Conservation (phyloP, 2,888 invertebrate species). For the Temnothorax ravouxi region DNA sequence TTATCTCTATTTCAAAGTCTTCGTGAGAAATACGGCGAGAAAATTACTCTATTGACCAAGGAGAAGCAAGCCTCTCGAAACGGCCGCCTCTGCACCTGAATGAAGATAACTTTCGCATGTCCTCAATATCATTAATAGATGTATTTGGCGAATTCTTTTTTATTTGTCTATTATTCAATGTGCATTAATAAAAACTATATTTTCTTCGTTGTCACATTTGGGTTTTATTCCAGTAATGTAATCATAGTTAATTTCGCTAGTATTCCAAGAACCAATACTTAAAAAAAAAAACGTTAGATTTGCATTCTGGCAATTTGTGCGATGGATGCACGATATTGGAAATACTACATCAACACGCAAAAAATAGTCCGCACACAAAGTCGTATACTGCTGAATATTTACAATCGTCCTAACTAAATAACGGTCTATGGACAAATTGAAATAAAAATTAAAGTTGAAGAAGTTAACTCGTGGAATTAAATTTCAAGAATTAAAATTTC, state of each 20-base stretch:
- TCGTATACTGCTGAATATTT: neutral
- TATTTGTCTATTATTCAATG: conserved; percentile 1
- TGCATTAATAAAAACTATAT: neutral
- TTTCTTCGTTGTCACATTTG: neutral
- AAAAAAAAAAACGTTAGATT: neutral
- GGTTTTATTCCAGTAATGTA: neutral
- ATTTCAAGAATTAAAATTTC: too few relatives aligned
- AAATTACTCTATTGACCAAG: conserved; percentile 88
- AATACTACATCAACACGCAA: neutral
- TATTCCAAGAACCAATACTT: neutral
- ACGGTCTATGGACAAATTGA: neutral
- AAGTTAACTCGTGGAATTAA: neutral
- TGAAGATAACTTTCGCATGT: neutral
- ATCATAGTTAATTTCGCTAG: neutral
- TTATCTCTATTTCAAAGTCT: conserved; percentile 91
- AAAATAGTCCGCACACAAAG: neutral
- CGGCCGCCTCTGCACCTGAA: conserved; percentile 52
- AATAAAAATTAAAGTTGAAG: neutral
- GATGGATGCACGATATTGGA: neutral
- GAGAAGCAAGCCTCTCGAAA: conserved; percentile 86
- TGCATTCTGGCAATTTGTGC: neutral
- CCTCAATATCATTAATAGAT: neutral
- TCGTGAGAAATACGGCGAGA: conserved; percentile 90
- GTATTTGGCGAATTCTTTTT: conserved; percentile 4
- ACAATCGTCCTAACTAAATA: neutral